These are phyloP conservation scores for Australoheros facetus DNA, from an alignment of 2,797 vertebrate species.

Conservation along the genomic window DNA sequence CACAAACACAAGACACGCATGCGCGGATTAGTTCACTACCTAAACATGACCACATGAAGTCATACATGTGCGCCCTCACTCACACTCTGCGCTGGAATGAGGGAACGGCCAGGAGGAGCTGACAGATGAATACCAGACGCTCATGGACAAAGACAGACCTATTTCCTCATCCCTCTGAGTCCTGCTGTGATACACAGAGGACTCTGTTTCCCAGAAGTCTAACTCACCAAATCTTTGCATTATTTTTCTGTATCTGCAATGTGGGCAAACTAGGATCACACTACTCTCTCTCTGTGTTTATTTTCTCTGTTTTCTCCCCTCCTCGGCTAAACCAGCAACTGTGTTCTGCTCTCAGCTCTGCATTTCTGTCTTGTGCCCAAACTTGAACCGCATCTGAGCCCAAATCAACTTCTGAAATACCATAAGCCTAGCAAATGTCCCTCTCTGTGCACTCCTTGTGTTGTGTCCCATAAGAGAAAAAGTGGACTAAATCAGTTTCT, in stretches of 20 bases:
- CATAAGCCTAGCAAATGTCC: slow-evolving; percentile 61
- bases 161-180: slow-evolving; percentile 51
- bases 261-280: slow-evolving; percentile 64
- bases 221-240: slow-evolving; percentile 50
- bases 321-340: slow-evolving; percentile 72
- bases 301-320: slow-evolving; percentile 58
- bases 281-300: slow-evolving; percentile 54
- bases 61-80: slow-evolving; percentile 62
- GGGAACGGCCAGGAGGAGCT: slow-evolving; percentile 62
- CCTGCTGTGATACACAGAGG: slow-evolving; percentile 54
- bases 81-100: slow-evolving; percentile 66
- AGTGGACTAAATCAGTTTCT: slow-evolving; percentile 66
- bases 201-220: slow-evolving; percentile 60
- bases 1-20: slow-evolving; percentile 44
- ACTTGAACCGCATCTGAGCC: slow-evolving; percentile 63
- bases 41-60: slow-evolving; percentile 59
- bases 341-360: slow-evolving; percentile 62
- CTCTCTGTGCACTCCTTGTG: slow-evolving; percentile 72
- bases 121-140: slow-evolving; percentile 68
- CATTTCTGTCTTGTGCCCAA: slow-evolving; percentile 77
- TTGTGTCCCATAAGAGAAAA: slow-evolving; percentile 73
- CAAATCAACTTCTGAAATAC: slow-evolving; percentile 58
- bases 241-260: slow-evolving; percentile 61
- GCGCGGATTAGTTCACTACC: slow-evolving; percentile 66
- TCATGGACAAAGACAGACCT: slow-evolving; percentile 69